phyloP scores from a whole-genome alignment of 53 echinoderm and acorn worm genomes.

The Echinometra lucunter region DNA sequence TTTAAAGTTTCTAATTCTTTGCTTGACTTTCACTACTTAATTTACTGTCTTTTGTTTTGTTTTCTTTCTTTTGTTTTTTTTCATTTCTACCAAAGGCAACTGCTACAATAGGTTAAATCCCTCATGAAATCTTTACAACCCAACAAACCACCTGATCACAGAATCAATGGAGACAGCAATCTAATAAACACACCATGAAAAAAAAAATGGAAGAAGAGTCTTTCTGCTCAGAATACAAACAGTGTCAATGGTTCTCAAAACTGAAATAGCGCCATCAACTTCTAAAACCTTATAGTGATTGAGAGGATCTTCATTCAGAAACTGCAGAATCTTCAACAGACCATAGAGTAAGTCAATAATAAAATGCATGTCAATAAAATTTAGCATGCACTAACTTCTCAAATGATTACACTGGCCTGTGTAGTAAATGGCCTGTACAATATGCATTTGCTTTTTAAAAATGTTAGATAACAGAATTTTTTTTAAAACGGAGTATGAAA shows the following conservation, averaged over 20 bases:
- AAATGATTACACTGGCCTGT: no score
- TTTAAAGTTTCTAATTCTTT: no score
- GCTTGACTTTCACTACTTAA: no score
- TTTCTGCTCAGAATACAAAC: neutral
- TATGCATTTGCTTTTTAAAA: no score
- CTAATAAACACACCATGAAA: neutral
- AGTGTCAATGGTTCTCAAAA: neutral
- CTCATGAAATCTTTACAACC: neutral
- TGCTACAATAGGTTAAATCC: neutral
- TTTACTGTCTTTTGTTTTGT: neutral
- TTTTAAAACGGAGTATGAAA: no score
- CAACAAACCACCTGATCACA: neutral
- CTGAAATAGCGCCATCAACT: slow-evolving; percentile 8
- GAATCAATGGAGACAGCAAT: neutral
- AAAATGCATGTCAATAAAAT: no score
- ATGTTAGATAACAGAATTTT: no score
- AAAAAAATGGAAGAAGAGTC: neutral
- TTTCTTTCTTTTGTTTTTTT: neutral
- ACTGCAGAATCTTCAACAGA: no score
- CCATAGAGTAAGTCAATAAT: no score
- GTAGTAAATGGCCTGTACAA: no score
- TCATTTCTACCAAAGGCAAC: neutral
- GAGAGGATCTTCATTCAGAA: neutral
- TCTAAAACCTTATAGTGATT: slow-evolving; percentile 4
- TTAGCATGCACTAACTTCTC: no score